Evolutionary conservation across 2,888 invertebrate species (phyloP).

Genomic region (Polietes domitor): DNA sequence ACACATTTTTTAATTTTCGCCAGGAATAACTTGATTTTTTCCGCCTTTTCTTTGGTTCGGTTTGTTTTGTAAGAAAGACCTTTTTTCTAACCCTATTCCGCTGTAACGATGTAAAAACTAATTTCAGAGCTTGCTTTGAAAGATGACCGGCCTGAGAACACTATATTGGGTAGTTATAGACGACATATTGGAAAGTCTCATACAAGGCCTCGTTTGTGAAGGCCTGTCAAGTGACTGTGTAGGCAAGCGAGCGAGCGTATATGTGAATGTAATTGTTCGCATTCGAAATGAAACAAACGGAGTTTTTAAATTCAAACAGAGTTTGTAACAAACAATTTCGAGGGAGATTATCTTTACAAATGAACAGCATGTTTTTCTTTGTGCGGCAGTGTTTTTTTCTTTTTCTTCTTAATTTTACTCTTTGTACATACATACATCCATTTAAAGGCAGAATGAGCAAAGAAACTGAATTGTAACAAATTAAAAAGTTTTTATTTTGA

Average conservation of each 20-base stretch:
- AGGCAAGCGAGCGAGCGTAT: background rate
- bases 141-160: too few species aligned
- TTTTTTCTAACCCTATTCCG: too few species aligned
- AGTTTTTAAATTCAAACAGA: conserved; percentile 3
- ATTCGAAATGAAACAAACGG: background rate
- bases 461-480: conserved; percentile 13
- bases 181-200: too few species aligned
- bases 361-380: background rate
- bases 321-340: conserved; percentile 20
- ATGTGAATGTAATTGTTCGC: background rate
- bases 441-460: background rate
- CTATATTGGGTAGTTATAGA: too few species aligned
- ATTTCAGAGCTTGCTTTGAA: too few species aligned
- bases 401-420: background rate
- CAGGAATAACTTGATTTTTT: too few species aligned
- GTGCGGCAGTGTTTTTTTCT: background rate
- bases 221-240: too few species aligned
- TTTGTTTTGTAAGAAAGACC: too few species aligned
- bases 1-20: too few species aligned
- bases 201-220: too few species aligned
- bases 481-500: conserved; percentile 20
- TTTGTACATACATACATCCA: background rate
- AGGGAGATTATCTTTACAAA: conserved; percentile 28
- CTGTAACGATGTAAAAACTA: too few species aligned
- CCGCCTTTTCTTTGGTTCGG: too few species aligned